Evolutionary conservation across 2,888 invertebrate genomes (phyloP).

Genomic region (Spatulosminthurus flaviceps): DNA sequence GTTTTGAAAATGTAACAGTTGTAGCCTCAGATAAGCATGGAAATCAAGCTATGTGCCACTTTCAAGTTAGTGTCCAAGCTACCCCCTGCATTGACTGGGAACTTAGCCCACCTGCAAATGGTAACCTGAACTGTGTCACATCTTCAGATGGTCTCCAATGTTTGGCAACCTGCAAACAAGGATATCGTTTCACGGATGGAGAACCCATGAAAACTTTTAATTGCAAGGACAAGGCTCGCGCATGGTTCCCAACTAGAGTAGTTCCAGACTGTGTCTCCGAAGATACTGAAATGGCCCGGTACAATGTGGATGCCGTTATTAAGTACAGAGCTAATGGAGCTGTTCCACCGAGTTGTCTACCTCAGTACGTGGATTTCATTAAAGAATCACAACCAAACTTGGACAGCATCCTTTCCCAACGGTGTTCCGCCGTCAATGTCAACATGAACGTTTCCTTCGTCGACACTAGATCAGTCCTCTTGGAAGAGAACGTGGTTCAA

Average conservation of each 20-base stretch:
- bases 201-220: slow-evolving; percentile 86
- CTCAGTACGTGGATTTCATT: slow-evolving; percentile 79
- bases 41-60: slow-evolving; percentile 88
- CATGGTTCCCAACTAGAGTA: slow-evolving; percentile 87
- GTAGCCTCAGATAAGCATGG: slow-evolving; percentile 86
- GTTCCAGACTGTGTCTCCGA: slow-evolving; percentile 66
- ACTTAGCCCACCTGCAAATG: slow-evolving; percentile 86
- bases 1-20: slow-evolving; percentile 91
- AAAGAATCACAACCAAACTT: slow-evolving; percentile 81
- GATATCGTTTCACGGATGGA: slow-evolving; percentile 89
- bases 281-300: slow-evolving; percentile 94
- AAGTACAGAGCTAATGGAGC: slow-evolving; percentile 90
- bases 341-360: slow-evolving; percentile 82
- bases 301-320: slow-evolving; percentile 86
- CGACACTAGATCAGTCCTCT: slow-evolving; percentile 78
- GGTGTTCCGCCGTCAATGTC: slow-evolving; percentile 93
- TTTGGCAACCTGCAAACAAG: slow-evolving; percentile 87
- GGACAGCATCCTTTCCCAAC: slow-evolving; percentile 83
- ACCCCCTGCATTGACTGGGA: slow-evolving; percentile 96
- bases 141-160: slow-evolving; percentile 80
- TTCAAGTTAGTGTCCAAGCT: slow-evolving; percentile 88
- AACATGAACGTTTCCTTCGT: slow-evolving; percentile 93
- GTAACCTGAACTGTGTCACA: slow-evolving; percentile 85
- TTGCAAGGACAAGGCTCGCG: slow-evolving; percentile 79
- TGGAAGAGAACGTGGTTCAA: slow-evolving; percentile 84